Evolutionary conservation across 2,888 invertebrate species (phyloP).

Genomic region (Philopedon plagiatum): DNA sequence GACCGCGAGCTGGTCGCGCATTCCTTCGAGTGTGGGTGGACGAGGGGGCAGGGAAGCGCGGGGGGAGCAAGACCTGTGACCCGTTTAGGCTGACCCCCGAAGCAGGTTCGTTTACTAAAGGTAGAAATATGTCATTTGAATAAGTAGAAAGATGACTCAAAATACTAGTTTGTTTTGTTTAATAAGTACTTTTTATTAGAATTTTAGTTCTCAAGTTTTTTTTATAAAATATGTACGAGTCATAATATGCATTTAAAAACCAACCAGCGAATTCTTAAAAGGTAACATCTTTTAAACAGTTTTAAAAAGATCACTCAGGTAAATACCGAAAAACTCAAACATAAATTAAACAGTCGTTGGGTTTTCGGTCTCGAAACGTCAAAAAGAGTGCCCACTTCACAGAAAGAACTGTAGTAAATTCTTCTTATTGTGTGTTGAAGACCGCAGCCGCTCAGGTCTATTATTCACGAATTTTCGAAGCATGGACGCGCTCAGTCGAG

Average conservation of each 20-base stretch:
- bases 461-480: slow-evolving; percentile 65
- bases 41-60: slow-evolving; percentile 11
- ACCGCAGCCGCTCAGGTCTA: slow-evolving; percentile 61
- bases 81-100: slow-evolving; percentile 36
- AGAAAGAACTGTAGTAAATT: slow-evolving; percentile 66
- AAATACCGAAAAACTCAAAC: slow-evolving; percentile 2
- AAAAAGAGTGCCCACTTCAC: slow-evolving; percentile 60
- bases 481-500: slow-evolving; percentile 55
- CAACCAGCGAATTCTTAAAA: too few relatives aligned
- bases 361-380: slow-evolving; percentile 26
- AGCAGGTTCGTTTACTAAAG: background rate
- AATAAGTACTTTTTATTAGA: too few relatives aligned
- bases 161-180: too few relatives aligned
- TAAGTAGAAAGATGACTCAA: background rate
- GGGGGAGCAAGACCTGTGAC: slow-evolving; percentile 38
- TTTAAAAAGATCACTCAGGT: slow-evolving; percentile 4
- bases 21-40: slow-evolving; percentile 43
- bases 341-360: slow-evolving; percentile 17
- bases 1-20: slow-evolving; percentile 39
- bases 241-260: too few relatives aligned
- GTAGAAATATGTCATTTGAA: slow-evolving; percentile 24
- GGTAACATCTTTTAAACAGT: too few relatives aligned
- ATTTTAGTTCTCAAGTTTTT: too few relatives aligned
- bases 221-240: too few relatives aligned
- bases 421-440: slow-evolving; percentile 64